These are phyloP conservation scores for Coranthus polyacanthus DNA, from an alignment of 2,797 vertebrate genomes.

Conservation along the genomic window DNA sequence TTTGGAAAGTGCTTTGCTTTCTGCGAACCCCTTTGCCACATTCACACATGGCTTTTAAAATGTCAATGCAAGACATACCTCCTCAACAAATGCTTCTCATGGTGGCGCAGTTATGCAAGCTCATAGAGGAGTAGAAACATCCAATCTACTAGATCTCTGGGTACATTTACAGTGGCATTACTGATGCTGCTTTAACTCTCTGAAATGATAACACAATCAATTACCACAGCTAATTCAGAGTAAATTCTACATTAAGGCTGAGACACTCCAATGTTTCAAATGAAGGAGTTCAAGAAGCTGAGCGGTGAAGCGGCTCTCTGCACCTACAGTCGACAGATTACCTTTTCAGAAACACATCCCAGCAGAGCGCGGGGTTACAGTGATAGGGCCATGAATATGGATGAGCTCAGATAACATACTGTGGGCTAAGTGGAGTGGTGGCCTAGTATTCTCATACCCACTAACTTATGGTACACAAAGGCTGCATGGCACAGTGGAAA, in stretches of 20 bases:
- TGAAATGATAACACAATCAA: conserved; percentile 39
- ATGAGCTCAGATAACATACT: conserved; percentile 66
- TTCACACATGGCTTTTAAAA: too few species aligned
- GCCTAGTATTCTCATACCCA: conserved; percentile 67
- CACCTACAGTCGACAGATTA: conserved; percentile 39
- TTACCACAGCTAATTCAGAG: conserved; percentile 36
- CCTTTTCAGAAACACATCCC: conserved; percentile 50
- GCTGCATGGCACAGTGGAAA: conserved; percentile 61
- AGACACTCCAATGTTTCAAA: neutral
- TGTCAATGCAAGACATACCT: too few species aligned
- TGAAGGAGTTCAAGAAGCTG: conserved; percentile 21
- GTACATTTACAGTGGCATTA: conserved; percentile 28
- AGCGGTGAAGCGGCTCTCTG: conserved; percentile 4
- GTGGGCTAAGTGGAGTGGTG: conserved; percentile 62
- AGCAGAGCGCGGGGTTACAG: conserved; percentile 36
- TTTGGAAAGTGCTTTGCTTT: conserved; percentile 25
- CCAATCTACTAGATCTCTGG: conserved; percentile 5
- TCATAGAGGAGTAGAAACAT: conserved; percentile 32
- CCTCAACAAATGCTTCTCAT: conserved; percentile 46
- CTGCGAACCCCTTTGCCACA: conserved; percentile 4
- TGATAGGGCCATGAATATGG: conserved; percentile 74
- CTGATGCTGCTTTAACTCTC: conserved; percentile 7
- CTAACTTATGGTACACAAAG: conserved; percentile 54
- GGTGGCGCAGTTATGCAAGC: conserved; percentile 23
- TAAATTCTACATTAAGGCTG: conserved; percentile 13